These are phyloP conservation scores for Anguilla anguilla DNA, from an alignment of 2,797 vertebrate species.

Conservation along the genomic window DNA sequence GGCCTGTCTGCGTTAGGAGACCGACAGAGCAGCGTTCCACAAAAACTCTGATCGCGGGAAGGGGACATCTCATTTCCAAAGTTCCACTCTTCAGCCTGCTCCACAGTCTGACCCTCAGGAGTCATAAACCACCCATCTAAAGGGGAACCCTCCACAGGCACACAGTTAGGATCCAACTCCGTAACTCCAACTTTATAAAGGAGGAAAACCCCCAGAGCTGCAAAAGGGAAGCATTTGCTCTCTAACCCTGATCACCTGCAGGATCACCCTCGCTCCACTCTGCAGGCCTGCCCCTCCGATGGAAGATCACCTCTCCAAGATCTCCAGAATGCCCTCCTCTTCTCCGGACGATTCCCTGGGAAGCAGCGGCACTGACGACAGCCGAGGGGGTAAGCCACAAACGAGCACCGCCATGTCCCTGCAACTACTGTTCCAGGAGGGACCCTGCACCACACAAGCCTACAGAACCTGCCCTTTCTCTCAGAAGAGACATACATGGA, in stretches of 20 bases:
- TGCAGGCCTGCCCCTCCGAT: conserved; percentile 47
- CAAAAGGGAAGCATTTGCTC: background rate
- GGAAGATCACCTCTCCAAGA: conserved; percentile 70
- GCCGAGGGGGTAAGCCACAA: conserved; percentile 73
- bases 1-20: conserved; percentile 35
- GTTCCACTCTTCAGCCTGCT: background rate
- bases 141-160: background rate
- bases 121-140: background rate
- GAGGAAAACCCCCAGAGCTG: background rate
- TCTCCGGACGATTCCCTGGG: conserved; percentile 70
- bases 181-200: conserved; percentile 25
- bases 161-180: background rate
- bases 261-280: background rate
- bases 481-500: background rate
- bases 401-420: background rate
- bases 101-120: background rate
- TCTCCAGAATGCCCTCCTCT: conserved; percentile 62
- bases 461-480: background rate
- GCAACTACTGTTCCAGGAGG: background rate
- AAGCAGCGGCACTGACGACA: conserved; percentile 72
- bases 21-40: conserved; percentile 21
- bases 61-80: conserved; percentile 9
- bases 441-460: background rate
- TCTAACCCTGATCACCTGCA: background rate
- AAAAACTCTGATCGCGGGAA: background rate